These are phyloP conservation scores for Sinotaia quadrata DNA, from an alignment of 2,888 invertebrate species.

Conservation along the genomic window DNA sequence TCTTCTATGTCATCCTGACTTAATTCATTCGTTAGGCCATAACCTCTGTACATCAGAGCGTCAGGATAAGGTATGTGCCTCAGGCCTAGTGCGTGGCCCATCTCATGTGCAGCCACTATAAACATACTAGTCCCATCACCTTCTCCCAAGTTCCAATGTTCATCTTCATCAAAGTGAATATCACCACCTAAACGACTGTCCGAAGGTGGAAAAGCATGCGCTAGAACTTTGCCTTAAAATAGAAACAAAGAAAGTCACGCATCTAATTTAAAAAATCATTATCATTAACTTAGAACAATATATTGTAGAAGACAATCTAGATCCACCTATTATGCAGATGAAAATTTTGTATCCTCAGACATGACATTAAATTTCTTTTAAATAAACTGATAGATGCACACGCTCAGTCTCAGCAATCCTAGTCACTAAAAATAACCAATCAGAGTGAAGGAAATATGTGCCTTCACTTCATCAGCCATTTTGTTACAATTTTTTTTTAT, in stretches of 20 bases:
- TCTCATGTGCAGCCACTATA: constrained; percentile 32
- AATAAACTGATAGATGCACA: neutral
- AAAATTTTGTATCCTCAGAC: neutral
- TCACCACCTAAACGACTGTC: constrained; percentile 26
- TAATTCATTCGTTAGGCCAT: too few relatives aligned
- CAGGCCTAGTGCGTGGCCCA: constrained; percentile 21
- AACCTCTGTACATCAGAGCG: too few relatives aligned
- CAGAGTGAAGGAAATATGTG: too few relatives aligned
- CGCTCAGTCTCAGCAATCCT: too few relatives aligned
- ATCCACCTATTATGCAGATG: neutral
- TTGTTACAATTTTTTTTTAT: too few relatives aligned
- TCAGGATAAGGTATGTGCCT: too few relatives aligned
- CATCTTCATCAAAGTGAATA: constrained; percentile 35
- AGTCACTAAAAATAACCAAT: too few relatives aligned
- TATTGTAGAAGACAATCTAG: neutral
- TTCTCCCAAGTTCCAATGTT: constrained; percentile 22
- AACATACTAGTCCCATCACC: constrained; percentile 12
- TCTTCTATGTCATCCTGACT: too few relatives aligned
- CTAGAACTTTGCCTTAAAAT: constrained; percentile 32
- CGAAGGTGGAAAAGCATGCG: constrained; percentile 33
- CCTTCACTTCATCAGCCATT: too few relatives aligned
- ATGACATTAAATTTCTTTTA: neutral
- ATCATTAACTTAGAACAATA: neutral
- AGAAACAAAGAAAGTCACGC: too few relatives aligned
- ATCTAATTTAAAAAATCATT: neutral